Conservation (phyloP, 1,140 invertebrate species). For the Venustaconcha ellipsiformis region DNA sequence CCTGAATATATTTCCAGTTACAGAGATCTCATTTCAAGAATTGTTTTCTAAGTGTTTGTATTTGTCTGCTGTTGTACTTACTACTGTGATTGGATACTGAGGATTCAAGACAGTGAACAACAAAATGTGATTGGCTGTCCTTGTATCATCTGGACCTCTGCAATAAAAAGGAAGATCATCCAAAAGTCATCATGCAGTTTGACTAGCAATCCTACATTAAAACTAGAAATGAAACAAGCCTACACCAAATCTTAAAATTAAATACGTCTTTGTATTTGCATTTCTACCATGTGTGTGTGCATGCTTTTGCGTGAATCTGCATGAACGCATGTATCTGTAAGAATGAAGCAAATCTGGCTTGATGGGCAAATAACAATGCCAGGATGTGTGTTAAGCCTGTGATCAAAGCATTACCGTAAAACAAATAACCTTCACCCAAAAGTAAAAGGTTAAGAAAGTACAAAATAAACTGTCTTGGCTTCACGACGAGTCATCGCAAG, state of each 20-base stretch:
- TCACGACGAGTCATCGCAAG: too few relatives aligned
- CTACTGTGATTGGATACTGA: slow-evolving; percentile 98
- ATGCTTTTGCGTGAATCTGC: too few relatives aligned
- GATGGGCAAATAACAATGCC: too few relatives aligned
- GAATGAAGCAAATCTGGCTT: background rate
- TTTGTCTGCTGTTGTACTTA: slow-evolving; percentile 75
- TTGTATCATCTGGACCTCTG: slow-evolving; percentile 49
- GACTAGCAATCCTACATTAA: background rate
- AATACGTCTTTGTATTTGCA: background rate
- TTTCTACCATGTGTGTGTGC: background rate
- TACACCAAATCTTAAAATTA: background rate
- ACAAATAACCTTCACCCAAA: too few relatives aligned
- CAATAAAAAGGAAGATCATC: slow-evolving; percentile 13
- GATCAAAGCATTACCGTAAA: too few relatives aligned
- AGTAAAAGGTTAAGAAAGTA: too few relatives aligned
- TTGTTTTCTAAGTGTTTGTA: background rate
- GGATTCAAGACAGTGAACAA: slow-evolving; percentile 78
- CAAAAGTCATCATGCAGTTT: background rate
- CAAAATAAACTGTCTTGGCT: too few relatives aligned
- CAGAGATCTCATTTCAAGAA: background rate
- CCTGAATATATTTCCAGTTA: background rate
- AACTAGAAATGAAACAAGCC: background rate
- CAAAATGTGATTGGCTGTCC: slow-evolving; percentile 57
- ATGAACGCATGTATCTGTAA: background rate
- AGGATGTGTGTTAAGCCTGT: too few relatives aligned